Conservation (phyloP, 2,113 vertebrate genomes). For the Petaurus breviceps region DNA sequence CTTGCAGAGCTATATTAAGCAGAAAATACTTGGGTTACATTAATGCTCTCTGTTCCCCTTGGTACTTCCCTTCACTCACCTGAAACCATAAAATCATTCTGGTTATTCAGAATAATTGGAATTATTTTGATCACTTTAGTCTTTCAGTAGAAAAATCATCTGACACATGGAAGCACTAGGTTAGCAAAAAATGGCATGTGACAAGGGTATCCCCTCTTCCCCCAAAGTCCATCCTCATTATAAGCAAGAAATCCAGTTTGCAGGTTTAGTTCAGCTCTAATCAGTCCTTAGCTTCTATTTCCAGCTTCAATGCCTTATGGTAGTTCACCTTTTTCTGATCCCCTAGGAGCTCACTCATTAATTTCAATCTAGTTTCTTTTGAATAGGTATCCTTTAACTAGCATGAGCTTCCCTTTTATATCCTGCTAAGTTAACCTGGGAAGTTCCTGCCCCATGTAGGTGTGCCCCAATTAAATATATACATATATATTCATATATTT, state of each 20-base stretch:
- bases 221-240: background rate
- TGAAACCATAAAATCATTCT: background rate
- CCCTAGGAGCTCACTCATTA: background rate
- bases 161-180: background rate
- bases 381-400: background rate
- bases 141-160: background rate
- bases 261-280: background rate
- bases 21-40: background rate
- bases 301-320: background rate
- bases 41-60: background rate
- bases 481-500: background rate
- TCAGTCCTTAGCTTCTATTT: background rate
- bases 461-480: background rate
- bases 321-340: background rate
- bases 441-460: no score
- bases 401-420: background rate
- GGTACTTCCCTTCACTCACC: background rate
- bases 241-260: background rate
- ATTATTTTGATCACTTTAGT: slow-evolving; percentile 18
- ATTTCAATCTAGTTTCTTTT: background rate
- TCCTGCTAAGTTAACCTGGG: background rate
- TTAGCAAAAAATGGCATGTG: background rate
- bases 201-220: background rate
- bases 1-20: background rate
- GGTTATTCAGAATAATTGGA: slow-evolving; percentile 15